These are phyloP conservation scores for Chloroceryle aenea DNA, from an alignment of 2,113 vertebrate species.

Conservation along the genomic window DNA sequence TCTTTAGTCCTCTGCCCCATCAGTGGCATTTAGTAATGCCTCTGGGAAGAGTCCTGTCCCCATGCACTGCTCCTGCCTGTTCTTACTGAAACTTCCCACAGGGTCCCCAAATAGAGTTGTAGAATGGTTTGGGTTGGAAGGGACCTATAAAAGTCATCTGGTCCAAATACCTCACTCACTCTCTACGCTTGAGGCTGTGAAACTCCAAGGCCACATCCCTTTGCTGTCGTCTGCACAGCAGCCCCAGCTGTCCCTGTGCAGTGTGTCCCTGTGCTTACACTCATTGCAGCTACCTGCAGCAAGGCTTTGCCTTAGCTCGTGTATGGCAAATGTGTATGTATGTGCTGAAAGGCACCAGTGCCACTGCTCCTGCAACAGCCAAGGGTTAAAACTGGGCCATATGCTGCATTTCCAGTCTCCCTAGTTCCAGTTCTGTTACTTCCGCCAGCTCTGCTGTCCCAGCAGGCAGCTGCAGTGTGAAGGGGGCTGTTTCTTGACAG, in stretches of 20 bases:
- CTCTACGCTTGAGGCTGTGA: fast-evolving
- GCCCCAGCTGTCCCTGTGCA: neutral
- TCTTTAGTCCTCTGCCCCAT: neutral
- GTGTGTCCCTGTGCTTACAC: neutral
- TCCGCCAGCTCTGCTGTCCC: fast-evolving
- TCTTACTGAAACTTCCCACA: fast-evolving
- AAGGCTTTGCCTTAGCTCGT: neutral
- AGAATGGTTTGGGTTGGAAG: neutral
- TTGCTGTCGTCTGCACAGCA: fast-evolving
- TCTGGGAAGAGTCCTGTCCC: neutral
- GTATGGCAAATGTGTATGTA: fast-evolving
- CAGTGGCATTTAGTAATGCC: fast-evolving
- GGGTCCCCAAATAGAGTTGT: neutral
- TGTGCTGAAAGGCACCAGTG: fast-evolving
- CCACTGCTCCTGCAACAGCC: neutral
- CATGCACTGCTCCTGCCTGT: neutral
- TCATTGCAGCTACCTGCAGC: neutral
- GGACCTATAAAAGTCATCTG: neutral
- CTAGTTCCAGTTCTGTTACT: neutral
- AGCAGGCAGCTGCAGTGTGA: neutral
- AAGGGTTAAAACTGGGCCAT: fast-evolving
- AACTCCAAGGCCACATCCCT: neutral
- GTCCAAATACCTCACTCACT: neutral
- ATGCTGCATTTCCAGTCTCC: fast-evolving
- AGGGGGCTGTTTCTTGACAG: neutral